Evolutionary conservation across 2,113 vertebrate species (phyloP), one percentile per base, ranked within the genome.

Genomic region (Tonatia bakeri): DNA sequence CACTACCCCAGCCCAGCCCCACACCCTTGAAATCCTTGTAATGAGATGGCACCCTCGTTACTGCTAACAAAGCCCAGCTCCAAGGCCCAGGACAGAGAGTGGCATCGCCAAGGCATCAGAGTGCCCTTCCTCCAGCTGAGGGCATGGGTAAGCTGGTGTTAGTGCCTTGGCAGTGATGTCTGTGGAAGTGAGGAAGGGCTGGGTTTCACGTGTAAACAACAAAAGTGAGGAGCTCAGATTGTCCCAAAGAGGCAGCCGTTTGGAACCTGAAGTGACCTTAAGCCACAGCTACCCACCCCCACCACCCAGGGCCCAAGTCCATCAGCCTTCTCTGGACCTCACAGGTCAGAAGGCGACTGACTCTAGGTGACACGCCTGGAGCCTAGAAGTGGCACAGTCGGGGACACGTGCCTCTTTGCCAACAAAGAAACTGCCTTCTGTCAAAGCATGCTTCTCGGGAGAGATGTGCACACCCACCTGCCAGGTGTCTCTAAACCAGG

Each of bases 151-250:
- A 2, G 14, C 31, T 31, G 12, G 16, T 22, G 22, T 16, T n/a
- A 4, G 24, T 22, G 38, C 0, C 28, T 2, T 40, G 31, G 24
- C 2, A 2, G 40, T 22, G 52, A 16, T 20, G 40, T 36, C 3
- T 67, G 38, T 7, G 7, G 31, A 14, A 82, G 24, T 64, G 31
- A 96, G 64, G n/a, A 43, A 82, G n/a, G 19, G 7, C 5, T 77
- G 26, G 79, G 15, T 50, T 45, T 81, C 73, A 22, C 11, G 69
- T 70, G 22, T 76, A 91, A 50, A 72, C 3, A 40, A 17, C 65
- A 20, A 38, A 72, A 75, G 3, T 15, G 4, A 65, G 79, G 22
- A 67, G 8, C 6, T 16, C 24, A 43, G n/a, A 4, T 8, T 72
- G 43, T 17, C 9, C 6, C 2, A 43, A 22, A 76, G 20, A 10